These are phyloP conservation scores for Notarius quadriscutis DNA, from an alignment of 2,113 vertebrate genomes.

Conservation along the genomic window DNA sequence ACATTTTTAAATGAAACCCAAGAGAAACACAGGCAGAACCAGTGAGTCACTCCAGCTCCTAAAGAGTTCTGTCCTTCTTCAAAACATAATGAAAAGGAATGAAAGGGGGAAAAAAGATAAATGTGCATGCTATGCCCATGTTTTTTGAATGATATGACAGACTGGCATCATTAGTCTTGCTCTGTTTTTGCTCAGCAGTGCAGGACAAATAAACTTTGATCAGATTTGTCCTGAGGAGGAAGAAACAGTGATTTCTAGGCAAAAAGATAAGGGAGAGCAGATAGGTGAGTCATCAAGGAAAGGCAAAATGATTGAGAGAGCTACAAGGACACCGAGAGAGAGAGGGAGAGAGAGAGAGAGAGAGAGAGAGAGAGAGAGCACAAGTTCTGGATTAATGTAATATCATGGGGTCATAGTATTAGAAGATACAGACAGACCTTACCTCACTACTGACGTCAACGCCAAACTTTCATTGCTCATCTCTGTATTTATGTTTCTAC, in stretches of 20 bases:
- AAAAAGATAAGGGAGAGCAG: conserved; percentile 4
- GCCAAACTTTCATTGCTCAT: background rate
- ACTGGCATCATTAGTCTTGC: conserved; percentile 25
- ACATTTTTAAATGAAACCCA: background rate
- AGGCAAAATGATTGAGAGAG: background rate
- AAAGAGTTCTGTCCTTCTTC: conserved; percentile 15
- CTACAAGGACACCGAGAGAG: background rate
- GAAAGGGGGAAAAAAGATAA: background rate
- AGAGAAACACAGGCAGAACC: background rate
- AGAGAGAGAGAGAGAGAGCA: conserved; percentile 5
- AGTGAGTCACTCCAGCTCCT: conserved; percentile 17
- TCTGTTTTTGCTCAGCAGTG: background rate
- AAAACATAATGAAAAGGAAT: conserved; percentile 7
- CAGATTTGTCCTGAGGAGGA: conserved; percentile 14
- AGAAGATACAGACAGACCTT: conserved; percentile 18
- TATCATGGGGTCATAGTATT: conserved; percentile 35
- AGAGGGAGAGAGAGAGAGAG: background rate
- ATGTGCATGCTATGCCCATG: background rate
- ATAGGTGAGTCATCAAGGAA: conserved; percentile 36
- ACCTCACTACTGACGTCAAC: conserved; percentile 40
- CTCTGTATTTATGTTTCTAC: background rate
- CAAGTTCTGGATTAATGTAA: conserved; percentile 7
- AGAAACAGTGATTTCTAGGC: conserved; percentile 13
- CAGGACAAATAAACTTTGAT: conserved; percentile 10
- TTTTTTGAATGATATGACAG: background rate